phyloP scores from a whole-genome alignment of 1,140 invertebrate genomes.

The Spodoptera litura region DNA sequence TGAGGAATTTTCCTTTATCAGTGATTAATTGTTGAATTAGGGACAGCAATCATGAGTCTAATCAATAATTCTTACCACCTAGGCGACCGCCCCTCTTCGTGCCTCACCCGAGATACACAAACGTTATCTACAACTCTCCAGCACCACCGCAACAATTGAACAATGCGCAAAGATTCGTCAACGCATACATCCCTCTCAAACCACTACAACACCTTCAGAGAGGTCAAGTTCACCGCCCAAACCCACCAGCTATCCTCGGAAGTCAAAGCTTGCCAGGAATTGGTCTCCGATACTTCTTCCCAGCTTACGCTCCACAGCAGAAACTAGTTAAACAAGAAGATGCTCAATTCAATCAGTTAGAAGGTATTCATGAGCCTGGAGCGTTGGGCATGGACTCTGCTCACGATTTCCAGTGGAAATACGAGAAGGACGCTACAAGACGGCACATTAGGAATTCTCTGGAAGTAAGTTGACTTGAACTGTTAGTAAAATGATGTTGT shows the following conservation, averaged over 20 bases:
- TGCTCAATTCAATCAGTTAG: slow-evolving; percentile 72
- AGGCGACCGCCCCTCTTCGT: slow-evolving; percentile 78
- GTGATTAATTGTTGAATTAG: too few species aligned
- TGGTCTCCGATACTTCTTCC: slow-evolving; percentile 76
- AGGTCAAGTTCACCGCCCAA: slow-evolving; percentile 58
- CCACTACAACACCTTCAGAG: slow-evolving; percentile 45
- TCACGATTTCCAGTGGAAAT: slow-evolving; percentile 75
- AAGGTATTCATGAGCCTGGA: slow-evolving; percentile 63
- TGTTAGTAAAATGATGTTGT: too few species aligned
- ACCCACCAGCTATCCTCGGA: slow-evolving; percentile 71
- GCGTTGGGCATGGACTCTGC: slow-evolving; percentile 58
- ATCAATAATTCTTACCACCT: slow-evolving; percentile 38
- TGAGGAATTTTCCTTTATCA: too few species aligned
- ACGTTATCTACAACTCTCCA: slow-evolving; percentile 69
- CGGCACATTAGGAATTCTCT: slow-evolving; percentile 65
- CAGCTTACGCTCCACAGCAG: slow-evolving; percentile 61
- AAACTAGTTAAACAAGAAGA: slow-evolving; percentile 70
- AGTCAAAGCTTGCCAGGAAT: slow-evolving; percentile 75
- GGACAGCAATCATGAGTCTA: too few species aligned
- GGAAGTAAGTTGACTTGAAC: slow-evolving; percentile 64
- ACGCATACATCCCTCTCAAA: slow-evolving; percentile 71
- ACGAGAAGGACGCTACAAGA: slow-evolving; percentile 73
- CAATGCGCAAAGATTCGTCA: slow-evolving; percentile 78
- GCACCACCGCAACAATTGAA: slow-evolving; percentile 61
- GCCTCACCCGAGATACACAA: slow-evolving; percentile 79